Evolutionary conservation across 2,797 vertebrate genomes (phyloP).

Genomic region (Hozukius guyotensis): DNA sequence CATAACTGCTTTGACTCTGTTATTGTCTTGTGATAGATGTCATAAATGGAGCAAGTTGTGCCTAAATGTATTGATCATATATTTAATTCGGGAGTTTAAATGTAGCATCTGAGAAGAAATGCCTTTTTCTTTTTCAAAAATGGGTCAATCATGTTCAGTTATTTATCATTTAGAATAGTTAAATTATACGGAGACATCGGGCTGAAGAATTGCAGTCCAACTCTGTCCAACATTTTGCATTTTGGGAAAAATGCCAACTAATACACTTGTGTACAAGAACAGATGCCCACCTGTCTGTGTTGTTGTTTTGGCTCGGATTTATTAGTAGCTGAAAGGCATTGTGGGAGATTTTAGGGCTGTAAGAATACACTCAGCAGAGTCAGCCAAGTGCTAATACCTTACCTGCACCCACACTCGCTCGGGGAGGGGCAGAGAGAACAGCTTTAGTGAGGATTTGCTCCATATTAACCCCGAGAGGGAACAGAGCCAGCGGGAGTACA

Average conservation of each 20-base stretch:
- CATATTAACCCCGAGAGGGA: slow-evolving; percentile 55
- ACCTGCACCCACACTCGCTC: background rate
- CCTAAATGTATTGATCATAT: background rate
- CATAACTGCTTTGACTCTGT: background rate
- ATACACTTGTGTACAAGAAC: slow-evolving; percentile 3
- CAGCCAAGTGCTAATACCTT: slow-evolving; percentile 66
- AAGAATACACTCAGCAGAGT: slow-evolving; percentile 41
- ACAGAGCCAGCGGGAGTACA: slow-evolving; percentile 32
- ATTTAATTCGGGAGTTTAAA: background rate
- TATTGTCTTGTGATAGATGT: background rate
- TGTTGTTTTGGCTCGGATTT: slow-evolving; percentile 35
- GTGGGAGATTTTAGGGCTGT: slow-evolving; percentile 45
- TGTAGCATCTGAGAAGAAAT: background rate
- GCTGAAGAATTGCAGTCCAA: too few relatives aligned
- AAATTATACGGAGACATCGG: background rate
- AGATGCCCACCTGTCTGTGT: slow-evolving; percentile 9
- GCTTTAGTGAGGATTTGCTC: slow-evolving; percentile 73
- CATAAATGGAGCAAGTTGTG: background rate
- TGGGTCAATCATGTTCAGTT: too few relatives aligned
- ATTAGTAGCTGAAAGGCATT: slow-evolving; percentile 53
- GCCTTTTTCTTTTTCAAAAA: too few relatives aligned
- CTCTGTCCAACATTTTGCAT: background rate
- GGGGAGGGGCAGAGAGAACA: background rate
- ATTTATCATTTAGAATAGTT: too few relatives aligned
- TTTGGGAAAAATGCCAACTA: background rate